Base-by-base conservation (phyloP, 2,797 vertebrate species). In the Nannoperca australis region DNA sequence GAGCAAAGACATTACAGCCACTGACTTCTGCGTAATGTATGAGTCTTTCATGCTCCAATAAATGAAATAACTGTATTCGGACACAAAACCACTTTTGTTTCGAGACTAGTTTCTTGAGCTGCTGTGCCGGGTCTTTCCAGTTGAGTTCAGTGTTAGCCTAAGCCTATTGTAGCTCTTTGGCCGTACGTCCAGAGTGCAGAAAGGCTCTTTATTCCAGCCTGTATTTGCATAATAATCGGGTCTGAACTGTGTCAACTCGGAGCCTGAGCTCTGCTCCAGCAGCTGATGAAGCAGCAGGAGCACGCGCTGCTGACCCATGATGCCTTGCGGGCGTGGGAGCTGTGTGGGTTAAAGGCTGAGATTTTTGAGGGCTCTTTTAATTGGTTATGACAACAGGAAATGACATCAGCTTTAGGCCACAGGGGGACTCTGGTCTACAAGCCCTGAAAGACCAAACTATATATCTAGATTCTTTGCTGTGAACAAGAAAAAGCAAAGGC, bases 191-290 rank as follows among this genome's bases (percentile, higher is more conserved):
- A 73, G 68, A 49, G 54, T 42, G 84, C 88, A 90, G 77, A 92
- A 87, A 86, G 86, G 70, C 76, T 83, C 89, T 89, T 91, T 92
- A 88, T 91, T 79, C 71, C 65, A 17, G 74, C 63, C 81, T 67
- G 7, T 54, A 93, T 94, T 92, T 91, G 91, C 92, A 93, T 94
- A 85, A 92, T 89, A 94, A 94, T 93, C 81, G 82, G 83, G 76
- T 89, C 89, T 89, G 85, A 85, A 91, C 83, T 85, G 74, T 91
- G 89, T 92, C 85, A 61, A 84, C 86, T 82, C 71, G 7, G 84
- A 83, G 83, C 65, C 66, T 22, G 60, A 81, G 86, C 85, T 80
- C 82, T 50, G 76, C 75, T 76, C 69, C 75, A 76, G 83, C 88
- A 85, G 88, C 88, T 88, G 88, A 92, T 83, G 91, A 84, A 65